Conservation (phyloP, 35 echinoderm and acorn worm genomes). For the Apostichopus japonicus region DNA sequence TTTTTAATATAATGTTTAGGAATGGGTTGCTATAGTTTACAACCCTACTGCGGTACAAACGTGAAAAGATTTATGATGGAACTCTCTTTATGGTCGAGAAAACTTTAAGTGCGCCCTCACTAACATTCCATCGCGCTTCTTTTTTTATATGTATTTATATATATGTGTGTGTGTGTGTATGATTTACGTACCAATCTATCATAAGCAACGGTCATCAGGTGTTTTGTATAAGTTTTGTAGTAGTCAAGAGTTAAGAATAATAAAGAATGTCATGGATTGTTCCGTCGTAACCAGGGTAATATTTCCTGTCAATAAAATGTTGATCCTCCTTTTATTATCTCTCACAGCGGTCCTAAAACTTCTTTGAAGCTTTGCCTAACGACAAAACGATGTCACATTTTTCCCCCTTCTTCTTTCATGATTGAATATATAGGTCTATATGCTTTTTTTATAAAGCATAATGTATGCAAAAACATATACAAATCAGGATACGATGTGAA, state of each 20-base stretch:
- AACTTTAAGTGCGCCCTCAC: slow-evolving; percentile 25
- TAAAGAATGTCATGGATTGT: neutral
- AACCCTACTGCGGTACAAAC: neutral
- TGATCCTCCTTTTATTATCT: neutral
- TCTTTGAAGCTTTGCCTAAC: too few species aligned
- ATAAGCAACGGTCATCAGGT: neutral
- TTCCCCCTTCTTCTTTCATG: too few species aligned
- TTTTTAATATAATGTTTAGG: slow-evolving; percentile 31
- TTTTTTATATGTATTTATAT: neutral
- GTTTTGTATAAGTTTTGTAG: neutral
- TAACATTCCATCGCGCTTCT: slow-evolving; percentile 1
- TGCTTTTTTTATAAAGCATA: too few species aligned
- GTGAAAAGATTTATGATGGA: slow-evolving; percentile 8
- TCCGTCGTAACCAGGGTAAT: neutral
- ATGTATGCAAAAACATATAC: too few species aligned
- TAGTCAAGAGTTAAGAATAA: neutral
- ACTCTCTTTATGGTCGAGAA: neutral
- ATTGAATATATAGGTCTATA: too few species aligned
- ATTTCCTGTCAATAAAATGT: neutral
- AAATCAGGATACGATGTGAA: too few species aligned
- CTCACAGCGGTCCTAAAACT: neutral
- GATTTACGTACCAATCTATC: neutral
- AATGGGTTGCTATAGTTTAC: slow-evolving; percentile 25
- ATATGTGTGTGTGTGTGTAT: neutral
- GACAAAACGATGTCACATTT: too few species aligned